Evolutionary conservation across 2,797 vertebrate species (phyloP).

Genomic region (Psittacula echo): DNA sequence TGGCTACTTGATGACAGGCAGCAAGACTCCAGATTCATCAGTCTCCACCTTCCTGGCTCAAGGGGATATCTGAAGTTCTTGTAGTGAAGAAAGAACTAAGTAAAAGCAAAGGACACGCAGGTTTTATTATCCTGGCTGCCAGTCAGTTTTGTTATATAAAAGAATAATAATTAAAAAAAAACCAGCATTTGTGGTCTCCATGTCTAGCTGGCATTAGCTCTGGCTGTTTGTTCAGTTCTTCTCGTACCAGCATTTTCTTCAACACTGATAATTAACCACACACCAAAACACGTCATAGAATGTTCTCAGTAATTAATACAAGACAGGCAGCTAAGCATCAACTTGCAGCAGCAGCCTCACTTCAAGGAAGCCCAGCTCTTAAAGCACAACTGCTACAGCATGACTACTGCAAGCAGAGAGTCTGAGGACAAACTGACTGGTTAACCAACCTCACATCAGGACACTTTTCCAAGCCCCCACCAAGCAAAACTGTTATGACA

Average conservation of each 20-base stretch:
- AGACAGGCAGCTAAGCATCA: neutral
- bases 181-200: neutral
- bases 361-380: neutral
- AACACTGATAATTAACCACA: neutral
- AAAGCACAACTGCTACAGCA: neutral
- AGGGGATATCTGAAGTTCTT: neutral
- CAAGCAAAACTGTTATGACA: neutral
- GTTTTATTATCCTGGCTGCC: constrained; percentile 1
- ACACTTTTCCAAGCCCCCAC: neutral
- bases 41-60: neutral
- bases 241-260: neutral
- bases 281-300: neutral
- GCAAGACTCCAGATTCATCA: neutral
- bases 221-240: neutral
- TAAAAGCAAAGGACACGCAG: neutral
- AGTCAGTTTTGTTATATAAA: neutral
- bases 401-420: accelerated
- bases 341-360: neutral
- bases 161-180: neutral
- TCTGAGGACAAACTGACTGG: neutral
- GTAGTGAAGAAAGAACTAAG: neutral
- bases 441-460: neutral
- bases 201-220: neutral
- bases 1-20: neutral
- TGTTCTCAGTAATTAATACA: neutral